Conservation (phyloP, 1,140 invertebrate species). For the Spodoptera litura region DNA sequence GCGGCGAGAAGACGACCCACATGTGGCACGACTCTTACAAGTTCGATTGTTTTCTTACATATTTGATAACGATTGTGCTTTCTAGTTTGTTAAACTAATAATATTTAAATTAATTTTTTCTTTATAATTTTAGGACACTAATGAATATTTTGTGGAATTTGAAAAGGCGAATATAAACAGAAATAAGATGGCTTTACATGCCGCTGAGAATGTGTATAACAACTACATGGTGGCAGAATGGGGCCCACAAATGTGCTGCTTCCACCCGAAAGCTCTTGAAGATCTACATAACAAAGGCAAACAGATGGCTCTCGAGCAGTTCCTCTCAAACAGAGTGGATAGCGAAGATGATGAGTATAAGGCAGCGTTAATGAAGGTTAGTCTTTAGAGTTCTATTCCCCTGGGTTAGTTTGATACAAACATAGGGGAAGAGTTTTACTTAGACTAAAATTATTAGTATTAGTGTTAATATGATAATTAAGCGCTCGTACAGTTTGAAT, state of each 20-base stretch:
- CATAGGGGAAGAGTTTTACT: too few relatives aligned
- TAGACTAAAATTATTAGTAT: too few relatives aligned
- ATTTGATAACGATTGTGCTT: too few relatives aligned
- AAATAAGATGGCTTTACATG: conserved; percentile 36
- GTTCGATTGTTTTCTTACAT: too few relatives aligned
- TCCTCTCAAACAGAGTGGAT: not conserved
- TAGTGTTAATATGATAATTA: too few relatives aligned
- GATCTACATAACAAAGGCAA: conserved; percentile 5
- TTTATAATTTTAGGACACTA: conserved; percentile 34
- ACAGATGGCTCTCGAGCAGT: conserved; percentile 21
- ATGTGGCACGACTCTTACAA: too few relatives aligned
- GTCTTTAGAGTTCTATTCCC: not conserved
- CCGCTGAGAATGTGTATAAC: conserved; percentile 40
- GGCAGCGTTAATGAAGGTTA: conserved; percentile 27
- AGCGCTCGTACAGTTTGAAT: too few relatives aligned
- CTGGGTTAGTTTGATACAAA: not conserved
- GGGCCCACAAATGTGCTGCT: conserved; percentile 41
- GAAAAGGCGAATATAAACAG: conserved; percentile 14
- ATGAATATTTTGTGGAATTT: conserved; percentile 30
- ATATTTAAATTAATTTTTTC: not conserved
- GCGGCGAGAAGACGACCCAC: too few relatives aligned
- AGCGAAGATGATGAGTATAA: conserved; percentile 25
- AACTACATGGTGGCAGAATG: conserved; percentile 33
- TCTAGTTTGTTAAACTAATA: too few relatives aligned
- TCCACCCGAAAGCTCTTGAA: conserved; percentile 42